A percentile compares a stretch with the other conserved stretches of the same genome.
Conservation (phyloP, 2,113 vertebrate species). For the Astatoreochromis straeleni region DNA sequence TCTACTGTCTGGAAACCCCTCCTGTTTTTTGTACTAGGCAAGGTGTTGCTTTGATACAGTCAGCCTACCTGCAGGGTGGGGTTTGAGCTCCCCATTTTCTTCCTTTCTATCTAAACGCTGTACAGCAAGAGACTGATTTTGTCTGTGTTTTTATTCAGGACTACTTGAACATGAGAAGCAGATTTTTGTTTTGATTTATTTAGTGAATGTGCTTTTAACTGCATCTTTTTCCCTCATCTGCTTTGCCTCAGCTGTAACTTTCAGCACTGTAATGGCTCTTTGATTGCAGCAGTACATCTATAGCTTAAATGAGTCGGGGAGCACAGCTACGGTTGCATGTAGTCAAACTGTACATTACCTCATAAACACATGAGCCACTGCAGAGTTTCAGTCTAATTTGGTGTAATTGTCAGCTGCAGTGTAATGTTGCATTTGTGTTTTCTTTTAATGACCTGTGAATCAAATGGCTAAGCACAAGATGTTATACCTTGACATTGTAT, state of each 20-base stretch:
- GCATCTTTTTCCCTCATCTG: neutral
- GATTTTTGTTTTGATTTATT: neutral
- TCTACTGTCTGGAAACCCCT: conserved; percentile 38
- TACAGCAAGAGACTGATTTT: fast-evolving
- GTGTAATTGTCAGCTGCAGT: conserved; percentile 38
- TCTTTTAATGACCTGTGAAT: conserved; percentile 23
- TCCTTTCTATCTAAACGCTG: neutral
- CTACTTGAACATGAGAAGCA: neutral
- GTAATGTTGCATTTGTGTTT: conserved; percentile 44
- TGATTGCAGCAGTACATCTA: conserved; percentile 36
- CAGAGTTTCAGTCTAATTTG: conserved; percentile 39
- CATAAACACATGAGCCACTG: conserved; percentile 29
- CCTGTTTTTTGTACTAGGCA: neutral
- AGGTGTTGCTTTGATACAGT: neutral
- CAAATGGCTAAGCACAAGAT: neutral
- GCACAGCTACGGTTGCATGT: neutral
- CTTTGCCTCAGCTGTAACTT: conserved; percentile 21
- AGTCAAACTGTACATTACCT: conserved; percentile 41
- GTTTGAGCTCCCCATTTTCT: neutral
- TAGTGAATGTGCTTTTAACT: neutral
- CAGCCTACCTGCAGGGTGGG: neutral
- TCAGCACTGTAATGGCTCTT: conserved; percentile 25
- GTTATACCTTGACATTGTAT: neutral
- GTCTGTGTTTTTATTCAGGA: neutral
- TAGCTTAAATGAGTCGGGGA: neutral